Percentiles rank a stretch among this genome's conserved stretches.
Conservation (phyloP, 2,113 vertebrate species). For the Neofelis nebulosa region DNA sequence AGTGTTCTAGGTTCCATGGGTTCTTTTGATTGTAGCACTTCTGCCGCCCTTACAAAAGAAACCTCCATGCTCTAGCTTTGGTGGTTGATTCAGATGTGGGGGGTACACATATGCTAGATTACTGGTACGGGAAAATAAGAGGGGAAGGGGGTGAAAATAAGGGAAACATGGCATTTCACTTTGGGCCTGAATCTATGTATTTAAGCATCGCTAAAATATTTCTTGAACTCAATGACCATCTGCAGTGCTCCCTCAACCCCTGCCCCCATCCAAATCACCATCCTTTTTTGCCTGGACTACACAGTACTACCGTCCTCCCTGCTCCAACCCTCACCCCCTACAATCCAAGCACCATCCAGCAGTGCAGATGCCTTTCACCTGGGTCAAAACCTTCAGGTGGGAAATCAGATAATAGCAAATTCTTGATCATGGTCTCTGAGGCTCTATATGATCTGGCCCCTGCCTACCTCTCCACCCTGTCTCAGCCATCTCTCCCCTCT, state of each 20-base stretch:
- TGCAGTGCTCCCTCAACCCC: not conserved
- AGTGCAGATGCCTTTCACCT: not conserved
- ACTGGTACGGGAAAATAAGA: not conserved
- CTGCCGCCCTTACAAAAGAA: not conserved
- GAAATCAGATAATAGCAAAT: not conserved
- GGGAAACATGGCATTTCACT: not conserved
- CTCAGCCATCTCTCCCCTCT: not conserved
- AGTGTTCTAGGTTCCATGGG: not conserved
- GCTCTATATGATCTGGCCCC: not conserved
- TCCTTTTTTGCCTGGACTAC: not conserved
- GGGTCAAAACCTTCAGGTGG: not conserved
- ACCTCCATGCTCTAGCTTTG: not conserved
- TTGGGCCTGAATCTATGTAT: not conserved
- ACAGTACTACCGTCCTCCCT: not conserved
- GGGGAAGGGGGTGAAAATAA: not conserved
- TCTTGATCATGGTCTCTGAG: not conserved
- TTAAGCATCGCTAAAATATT: slow-evolving; percentile 13
- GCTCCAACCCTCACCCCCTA: not conserved
- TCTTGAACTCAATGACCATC: not conserved
- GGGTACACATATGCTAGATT: not conserved
- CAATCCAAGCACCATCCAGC: not conserved
- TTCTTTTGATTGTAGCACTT: not conserved
- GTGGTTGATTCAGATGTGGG: not conserved
- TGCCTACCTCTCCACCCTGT: not conserved
- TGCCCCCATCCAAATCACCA: not conserved